phyloP scores from a whole-genome alignment of 1,140 invertebrate genomes.

The Drosophila lini region DNA sequence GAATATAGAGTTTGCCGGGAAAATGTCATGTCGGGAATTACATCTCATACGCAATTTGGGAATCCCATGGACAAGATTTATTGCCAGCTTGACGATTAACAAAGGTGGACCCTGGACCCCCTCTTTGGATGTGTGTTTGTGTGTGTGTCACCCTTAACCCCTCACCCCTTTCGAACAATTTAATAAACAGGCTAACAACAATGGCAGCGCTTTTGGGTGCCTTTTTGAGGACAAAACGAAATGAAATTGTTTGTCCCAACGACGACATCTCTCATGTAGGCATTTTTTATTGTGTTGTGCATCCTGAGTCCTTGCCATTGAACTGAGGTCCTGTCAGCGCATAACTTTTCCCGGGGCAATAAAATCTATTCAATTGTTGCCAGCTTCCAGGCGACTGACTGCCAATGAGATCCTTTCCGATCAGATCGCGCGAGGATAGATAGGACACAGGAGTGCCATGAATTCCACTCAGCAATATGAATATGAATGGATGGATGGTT shows the following conservation, averaged over 20 bases:
- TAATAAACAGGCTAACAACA: slow-evolving; percentile 68
- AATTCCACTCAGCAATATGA: slow-evolving; percentile 51
- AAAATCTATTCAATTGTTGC: slow-evolving; percentile 72
- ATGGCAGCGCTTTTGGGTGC: slow-evolving; percentile 59
- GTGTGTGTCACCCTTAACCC: slow-evolving; percentile 6
- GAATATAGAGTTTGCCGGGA: slow-evolving; percentile 36
- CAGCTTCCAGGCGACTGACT: slow-evolving; percentile 65
- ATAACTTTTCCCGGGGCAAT: slow-evolving; percentile 60
- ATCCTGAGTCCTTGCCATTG: slow-evolving; percentile 40
- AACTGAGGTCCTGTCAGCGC: slow-evolving; percentile 52
- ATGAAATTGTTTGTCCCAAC: slow-evolving; percentile 62
- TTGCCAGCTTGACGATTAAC: slow-evolving; percentile 73
- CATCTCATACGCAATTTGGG: slow-evolving; percentile 63
- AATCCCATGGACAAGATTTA: slow-evolving; percentile 62
- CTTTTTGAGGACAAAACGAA: slow-evolving; percentile 61
- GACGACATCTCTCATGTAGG: slow-evolving; percentile 25
- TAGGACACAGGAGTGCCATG: slow-evolving; percentile 44
- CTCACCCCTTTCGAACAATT: slow-evolving; percentile 70
- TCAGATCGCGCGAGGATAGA: slow-evolving; percentile 53
- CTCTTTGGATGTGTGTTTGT: neutral
- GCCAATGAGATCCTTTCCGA: slow-evolving; percentile 42
- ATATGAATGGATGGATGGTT: slow-evolving; percentile 3
- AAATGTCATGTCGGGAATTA: slow-evolving; percentile 50
- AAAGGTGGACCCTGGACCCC: slow-evolving; percentile 54
- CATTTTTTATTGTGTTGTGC: slow-evolving; percentile 52